These are phyloP conservation scores for Toxonevra muliebris DNA, from an alignment of 2,888 invertebrate genomes.

Conservation along the genomic window DNA sequence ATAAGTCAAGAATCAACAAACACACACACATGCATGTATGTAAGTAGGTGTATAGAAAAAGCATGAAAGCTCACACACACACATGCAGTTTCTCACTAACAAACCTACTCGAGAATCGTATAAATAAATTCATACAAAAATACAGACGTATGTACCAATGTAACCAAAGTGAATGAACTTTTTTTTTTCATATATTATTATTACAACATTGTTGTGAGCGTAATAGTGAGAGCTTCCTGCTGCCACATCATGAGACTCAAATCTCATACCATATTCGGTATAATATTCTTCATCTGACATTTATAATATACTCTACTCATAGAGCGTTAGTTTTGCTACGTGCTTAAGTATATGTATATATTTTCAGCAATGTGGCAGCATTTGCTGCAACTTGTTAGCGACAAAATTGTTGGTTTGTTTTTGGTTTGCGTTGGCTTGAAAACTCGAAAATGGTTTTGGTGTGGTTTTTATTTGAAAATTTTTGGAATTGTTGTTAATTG, in stretches of 20 bases:
- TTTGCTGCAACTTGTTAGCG: not conserved
- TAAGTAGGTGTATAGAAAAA: not conserved
- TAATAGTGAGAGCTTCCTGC: no score
- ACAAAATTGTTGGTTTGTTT: not conserved
- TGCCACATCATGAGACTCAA: no score
- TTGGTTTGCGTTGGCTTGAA: not conserved
- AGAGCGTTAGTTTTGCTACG: slow-evolving; percentile 9
- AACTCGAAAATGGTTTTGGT: not conserved
- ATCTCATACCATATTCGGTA: no score
- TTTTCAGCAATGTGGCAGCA: not conserved
- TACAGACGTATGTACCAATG: no score
- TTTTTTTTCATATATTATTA: not conserved
- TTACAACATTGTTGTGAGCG: no score
- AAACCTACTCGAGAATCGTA: no score
- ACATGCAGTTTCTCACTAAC: no score
- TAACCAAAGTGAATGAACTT: not conserved
- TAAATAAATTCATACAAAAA: no score
- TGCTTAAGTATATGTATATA: slow-evolving; percentile 3
- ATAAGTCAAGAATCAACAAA: not conserved
- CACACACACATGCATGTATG: not conserved
- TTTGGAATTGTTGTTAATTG: slow-evolving; percentile 1
- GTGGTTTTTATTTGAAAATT: not conserved
- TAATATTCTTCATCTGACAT: no score
- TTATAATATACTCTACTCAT: no score
- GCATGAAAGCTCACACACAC: not conserved